These are phyloP conservation scores for Eupleurogrammus muticus DNA, from an alignment of 2,797 vertebrate species.

Conservation along the genomic window DNA sequence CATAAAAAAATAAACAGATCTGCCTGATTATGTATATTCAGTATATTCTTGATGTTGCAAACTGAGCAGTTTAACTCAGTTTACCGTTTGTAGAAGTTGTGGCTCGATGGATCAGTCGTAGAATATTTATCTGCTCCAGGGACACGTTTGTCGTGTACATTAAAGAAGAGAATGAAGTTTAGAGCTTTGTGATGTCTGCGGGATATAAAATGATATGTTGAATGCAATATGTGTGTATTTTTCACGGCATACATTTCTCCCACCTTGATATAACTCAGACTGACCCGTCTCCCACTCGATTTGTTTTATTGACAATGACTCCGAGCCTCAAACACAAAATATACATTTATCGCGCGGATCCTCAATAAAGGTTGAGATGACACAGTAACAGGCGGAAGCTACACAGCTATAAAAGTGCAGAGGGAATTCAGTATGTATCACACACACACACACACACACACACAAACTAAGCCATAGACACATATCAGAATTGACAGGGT, in stretches of 20 bases:
- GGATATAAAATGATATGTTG: slow-evolving; percentile 49
- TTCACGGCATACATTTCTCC: slow-evolving; percentile 23
- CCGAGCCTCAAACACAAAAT: slow-evolving; percentile 42
- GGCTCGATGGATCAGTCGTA: slow-evolving; percentile 30
- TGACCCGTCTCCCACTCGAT: slow-evolving; percentile 19
- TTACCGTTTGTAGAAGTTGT: too few relatives aligned
- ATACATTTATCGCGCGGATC: slow-evolving; percentile 46
- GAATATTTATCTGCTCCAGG: slow-evolving; percentile 57
- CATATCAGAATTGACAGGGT: slow-evolving; percentile 53
- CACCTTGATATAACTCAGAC: slow-evolving; percentile 15
- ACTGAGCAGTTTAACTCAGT: neutral
- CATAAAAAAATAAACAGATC: too few relatives aligned
- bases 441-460: slow-evolving; percentile 7
- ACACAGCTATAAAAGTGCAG: slow-evolving; percentile 57
- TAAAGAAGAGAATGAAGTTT: slow-evolving; percentile 43
- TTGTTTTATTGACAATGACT: slow-evolving; percentile 60
- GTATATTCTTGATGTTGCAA: neutral
- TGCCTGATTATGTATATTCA: neutral
- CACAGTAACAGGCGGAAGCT: slow-evolving; percentile 50
- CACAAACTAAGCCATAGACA: slow-evolving; percentile 17
- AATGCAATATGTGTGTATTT: slow-evolving; percentile 42
- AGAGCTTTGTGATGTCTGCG: slow-evolving; percentile 29
- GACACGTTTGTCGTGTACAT: slow-evolving; percentile 54
- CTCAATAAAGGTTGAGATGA: slow-evolving; percentile 46
- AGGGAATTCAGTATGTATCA: slow-evolving; percentile 55